Conservation (phyloP, 2,797 vertebrate species). For the Phataginus tetradactyla region DNA sequence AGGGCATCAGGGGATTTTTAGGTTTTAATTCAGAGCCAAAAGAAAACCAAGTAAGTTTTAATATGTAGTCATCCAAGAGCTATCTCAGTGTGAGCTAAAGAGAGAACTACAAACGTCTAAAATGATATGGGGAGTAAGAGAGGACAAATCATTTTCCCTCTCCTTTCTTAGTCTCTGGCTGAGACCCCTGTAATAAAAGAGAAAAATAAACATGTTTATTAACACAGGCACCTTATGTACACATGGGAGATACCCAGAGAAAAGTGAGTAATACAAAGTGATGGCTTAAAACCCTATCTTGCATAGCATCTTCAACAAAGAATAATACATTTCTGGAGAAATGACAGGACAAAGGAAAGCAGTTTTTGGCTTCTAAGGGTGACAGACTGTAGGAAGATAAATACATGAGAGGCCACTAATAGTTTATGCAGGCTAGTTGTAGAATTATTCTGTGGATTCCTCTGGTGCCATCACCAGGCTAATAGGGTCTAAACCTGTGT, state of each 20-base stretch:
- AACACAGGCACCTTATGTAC: background rate
- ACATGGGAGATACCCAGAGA: background rate
- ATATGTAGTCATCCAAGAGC: background rate
- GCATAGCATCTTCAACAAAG: background rate
- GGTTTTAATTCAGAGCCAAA: background rate
- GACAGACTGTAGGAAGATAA: background rate
- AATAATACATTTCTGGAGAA: background rate
- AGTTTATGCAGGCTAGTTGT: background rate
- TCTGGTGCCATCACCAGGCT: background rate
- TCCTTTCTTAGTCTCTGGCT: background rate
- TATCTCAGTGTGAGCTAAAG: background rate
- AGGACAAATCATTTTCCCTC: background rate
- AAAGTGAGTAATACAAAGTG: background rate
- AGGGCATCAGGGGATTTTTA: background rate
- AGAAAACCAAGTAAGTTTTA: slow-evolving; percentile 10
- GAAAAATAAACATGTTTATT: background rate
- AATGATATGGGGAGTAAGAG: background rate
- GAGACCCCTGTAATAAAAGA: background rate
- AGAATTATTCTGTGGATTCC: background rate
- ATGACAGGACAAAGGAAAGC: background rate
- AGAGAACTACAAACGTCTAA: background rate
- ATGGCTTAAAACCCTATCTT: background rate
- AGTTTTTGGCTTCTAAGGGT: background rate
- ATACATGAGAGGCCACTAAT: background rate
- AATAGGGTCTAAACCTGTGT: background rate